These are phyloP conservation scores for Ricordea florida DNA, from an alignment of 92 coral and sea anemone species.

Conservation along the genomic window DNA sequence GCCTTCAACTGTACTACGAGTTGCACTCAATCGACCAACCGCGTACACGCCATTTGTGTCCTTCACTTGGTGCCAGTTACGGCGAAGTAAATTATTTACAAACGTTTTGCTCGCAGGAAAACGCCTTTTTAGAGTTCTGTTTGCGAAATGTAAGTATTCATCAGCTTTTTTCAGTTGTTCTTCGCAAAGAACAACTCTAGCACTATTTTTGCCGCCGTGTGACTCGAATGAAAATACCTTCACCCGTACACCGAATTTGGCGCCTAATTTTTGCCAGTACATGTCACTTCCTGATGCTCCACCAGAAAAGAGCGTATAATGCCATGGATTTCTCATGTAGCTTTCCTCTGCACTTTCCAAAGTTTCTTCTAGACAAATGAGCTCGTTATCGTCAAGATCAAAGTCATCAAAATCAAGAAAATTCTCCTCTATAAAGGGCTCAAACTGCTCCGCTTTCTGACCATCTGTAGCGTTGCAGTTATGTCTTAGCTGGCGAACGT, in stretches of 20 bases:
- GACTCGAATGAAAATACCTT: slow-evolving; percentile 42
- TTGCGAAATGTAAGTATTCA: slow-evolving; percentile 38
- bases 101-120: slow-evolving; percentile 52
- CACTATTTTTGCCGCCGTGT: slow-evolving; percentile 30
- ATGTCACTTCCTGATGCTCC: slow-evolving; percentile 55
- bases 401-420: background rate
- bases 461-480: too few species aligned
- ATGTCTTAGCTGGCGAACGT: too few species aligned
- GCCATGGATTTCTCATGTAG: slow-evolving; percentile 25
- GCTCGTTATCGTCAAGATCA: background rate
- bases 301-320: slow-evolving; percentile 61
- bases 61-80: slow-evolving; percentile 64
- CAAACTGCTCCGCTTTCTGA: too few species aligned
- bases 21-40: slow-evolving; percentile 20
- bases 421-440: background rate
- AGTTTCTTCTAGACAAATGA: background rate
- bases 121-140: slow-evolving; percentile 55
- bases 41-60: slow-evolving; percentile 59
- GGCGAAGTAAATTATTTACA: slow-evolving; percentile 56
- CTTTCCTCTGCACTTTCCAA: slow-evolving; percentile 9
- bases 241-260: slow-evolving; percentile 34
- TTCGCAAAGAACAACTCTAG: slow-evolving; percentile 37
- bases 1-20: slow-evolving; percentile 39
- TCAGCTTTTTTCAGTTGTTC: slow-evolving; percentile 52
- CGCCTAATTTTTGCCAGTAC: slow-evolving; percentile 48